A percentile compares a stretch with the other conserved stretches of the same genome.
phyloP scores from a whole-genome alignment of 2,888 invertebrate genomes.

The Drosophila barbarae region DNA sequence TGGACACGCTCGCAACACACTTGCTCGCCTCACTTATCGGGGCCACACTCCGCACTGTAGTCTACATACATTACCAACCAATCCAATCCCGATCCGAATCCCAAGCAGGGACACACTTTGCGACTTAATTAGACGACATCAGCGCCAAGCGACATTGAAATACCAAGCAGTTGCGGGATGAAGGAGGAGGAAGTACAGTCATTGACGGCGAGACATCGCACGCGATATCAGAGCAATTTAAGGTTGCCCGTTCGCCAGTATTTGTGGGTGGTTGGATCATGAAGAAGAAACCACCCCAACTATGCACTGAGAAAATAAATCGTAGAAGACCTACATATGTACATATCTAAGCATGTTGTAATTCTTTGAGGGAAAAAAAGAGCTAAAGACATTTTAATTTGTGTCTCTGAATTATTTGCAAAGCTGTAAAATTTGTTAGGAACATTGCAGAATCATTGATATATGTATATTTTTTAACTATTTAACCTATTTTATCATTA shows the following conservation, averaged over 20 bases:
- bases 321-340: neutral
- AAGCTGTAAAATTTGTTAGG: neutral
- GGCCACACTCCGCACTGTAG: slow-evolving; percentile 54
- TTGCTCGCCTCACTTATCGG: slow-evolving; percentile 57
- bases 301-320: slow-evolving; percentile 19
- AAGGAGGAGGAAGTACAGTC: slow-evolving; percentile 16
- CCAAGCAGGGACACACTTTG: slow-evolving; percentile 67
- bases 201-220: slow-evolving; percentile 40
- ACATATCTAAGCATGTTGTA: neutral
- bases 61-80: neutral
- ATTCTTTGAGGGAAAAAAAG: neutral
- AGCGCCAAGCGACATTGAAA: slow-evolving; percentile 27
- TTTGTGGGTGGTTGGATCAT: slow-evolving; percentile 19
- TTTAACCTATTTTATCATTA: no score
- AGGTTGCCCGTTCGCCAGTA: slow-evolving; percentile 3
- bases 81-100: slow-evolving; percentile 39
- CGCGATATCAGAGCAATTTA: slow-evolving; percentile 34
- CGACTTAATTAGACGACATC: slow-evolving; percentile 68
- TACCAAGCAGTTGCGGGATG: slow-evolving; percentile 4
- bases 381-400: neutral
- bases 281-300: slow-evolving; percentile 34
- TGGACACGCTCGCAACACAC: slow-evolving; percentile 58
- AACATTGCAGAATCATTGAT: no score
- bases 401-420: neutral
- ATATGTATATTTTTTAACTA: no score